Base-by-base conservation (phyloP, 2,113 vertebrate genomes). In the Peromyscus polionotus region DNA sequence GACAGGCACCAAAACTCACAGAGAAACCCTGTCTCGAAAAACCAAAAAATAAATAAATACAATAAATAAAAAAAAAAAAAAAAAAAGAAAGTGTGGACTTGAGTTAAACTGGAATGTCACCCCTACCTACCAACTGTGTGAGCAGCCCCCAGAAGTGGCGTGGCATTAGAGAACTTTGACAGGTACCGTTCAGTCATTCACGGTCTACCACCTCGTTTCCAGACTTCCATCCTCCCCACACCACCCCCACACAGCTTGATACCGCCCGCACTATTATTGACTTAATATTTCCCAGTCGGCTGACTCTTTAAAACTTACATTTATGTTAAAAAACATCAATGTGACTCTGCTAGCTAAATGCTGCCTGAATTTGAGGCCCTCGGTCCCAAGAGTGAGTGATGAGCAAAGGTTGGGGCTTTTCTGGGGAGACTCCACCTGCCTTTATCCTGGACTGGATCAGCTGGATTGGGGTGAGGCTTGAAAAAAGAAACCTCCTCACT, bases 271-370 rank as follows among this genome's bases (percentile, higher is more conserved):
- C 26, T 68, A 1, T 45, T 68, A 67, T 57, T 79, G 90, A 77
- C 67, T 73, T 94, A 61, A 31, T 84, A 42, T 93, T 89, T 92
- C 85, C 61, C 73, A 61, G 24, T 73, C 77, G n/a, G 4, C 48
- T 97, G 76, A 54, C 65, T 88, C 65, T 68, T 92, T 91, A 68
- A 92, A 73, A 92, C 75, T 91, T 73, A 54, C 20, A 22, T 61
- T 90, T 83, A 59, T 92, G 68, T 87, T 48, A 48, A 48, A 48
- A 63, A 70, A 48, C 54, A 16, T 65, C 70, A n/a, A 1, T 31
- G n/a, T 68, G 77, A 31, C n/a, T 61, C 0, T 61, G 83, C 73
- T 48, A n/a, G 33, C 42, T 72, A 33, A 39, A 9, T 72, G n/a
- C 1, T 8, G 11, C 22, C 48, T 70, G 48, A 61, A 39, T 12